A percentile compares a stretch with the other conserved stretches of the same genome.
These are phyloP conservation scores for Palythoa grandiflora DNA, from an alignment of 92 coral and sea anemone genomes.

Conservation along the genomic window DNA sequence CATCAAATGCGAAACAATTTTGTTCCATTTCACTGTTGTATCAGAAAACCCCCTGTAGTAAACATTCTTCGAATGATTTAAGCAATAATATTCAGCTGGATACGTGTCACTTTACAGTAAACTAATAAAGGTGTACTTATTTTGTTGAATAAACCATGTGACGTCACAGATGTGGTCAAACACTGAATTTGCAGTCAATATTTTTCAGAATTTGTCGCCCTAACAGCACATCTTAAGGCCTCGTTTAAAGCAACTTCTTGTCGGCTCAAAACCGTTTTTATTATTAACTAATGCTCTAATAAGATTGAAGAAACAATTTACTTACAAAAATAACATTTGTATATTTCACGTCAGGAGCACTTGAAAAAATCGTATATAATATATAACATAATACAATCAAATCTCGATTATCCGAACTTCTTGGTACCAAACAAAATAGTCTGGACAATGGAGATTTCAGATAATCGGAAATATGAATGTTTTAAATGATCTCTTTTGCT, in stretches of 20 bases:
- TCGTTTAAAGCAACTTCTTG: not conserved
- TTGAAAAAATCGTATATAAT: not conserved
- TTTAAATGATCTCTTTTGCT: no score
- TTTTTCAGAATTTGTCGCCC: not conserved
- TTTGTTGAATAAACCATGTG: slow-evolving; percentile 21
- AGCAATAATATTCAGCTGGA: slow-evolving; percentile 5
- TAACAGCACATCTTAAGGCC: not conserved
- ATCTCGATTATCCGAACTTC: no score
- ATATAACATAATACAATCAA: no score
- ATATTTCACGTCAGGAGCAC: not conserved
- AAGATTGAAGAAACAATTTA: not conserved
- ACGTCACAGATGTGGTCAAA: slow-evolving; percentile 12
- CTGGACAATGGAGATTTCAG: no score
- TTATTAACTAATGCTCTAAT: not conserved
- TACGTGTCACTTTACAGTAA: not conserved
- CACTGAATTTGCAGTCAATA: not conserved
- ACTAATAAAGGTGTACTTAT: slow-evolving; percentile 6
- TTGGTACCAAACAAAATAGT: no score
- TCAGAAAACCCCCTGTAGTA: slow-evolving; percentile 16
- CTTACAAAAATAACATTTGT: not conserved
- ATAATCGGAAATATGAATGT: no score
- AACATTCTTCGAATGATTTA: not conserved
- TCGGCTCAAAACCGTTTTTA: not conserved
- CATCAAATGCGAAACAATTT: not conserved
- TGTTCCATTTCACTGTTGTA: slow-evolving; percentile 5